These are phyloP conservation scores for Proctacanthus coquilletti DNA, from an alignment of 1,140 invertebrate species.

Conservation along the genomic window DNA sequence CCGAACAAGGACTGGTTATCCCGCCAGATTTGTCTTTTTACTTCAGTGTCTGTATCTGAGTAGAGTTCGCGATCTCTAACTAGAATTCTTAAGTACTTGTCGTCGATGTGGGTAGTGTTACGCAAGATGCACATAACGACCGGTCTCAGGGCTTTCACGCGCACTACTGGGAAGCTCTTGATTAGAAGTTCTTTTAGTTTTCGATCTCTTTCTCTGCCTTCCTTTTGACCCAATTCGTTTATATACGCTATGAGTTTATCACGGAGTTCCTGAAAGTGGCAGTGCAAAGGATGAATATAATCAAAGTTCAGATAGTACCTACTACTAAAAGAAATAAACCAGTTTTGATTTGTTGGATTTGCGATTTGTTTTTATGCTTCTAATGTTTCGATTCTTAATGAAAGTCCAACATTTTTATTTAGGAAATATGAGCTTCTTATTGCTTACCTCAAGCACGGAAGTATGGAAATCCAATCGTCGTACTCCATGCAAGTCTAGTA, in stretches of 20 bases:
- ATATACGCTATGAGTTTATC: slow-evolving; percentile 81
- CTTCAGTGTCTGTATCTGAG: slow-evolving; percentile 87
- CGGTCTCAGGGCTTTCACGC: slow-evolving; percentile 81
- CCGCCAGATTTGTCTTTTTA: slow-evolving; percentile 96
- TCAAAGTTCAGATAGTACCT: too few relatives aligned
- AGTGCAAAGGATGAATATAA: too few relatives aligned
- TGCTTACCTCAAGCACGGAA: slow-evolving; percentile 63
- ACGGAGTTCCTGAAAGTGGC: slow-evolving; percentile 44
- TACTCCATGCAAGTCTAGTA: slow-evolving; percentile 87
- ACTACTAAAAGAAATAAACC: too few relatives aligned
- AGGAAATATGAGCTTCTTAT: too few relatives aligned
- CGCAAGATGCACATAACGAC: slow-evolving; percentile 90
- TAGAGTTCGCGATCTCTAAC: slow-evolving; percentile 86
- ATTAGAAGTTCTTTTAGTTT: slow-evolving; percentile 80
- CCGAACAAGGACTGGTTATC: slow-evolving; percentile 94
- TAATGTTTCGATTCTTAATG: too few relatives aligned
- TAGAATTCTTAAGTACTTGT: slow-evolving; percentile 75
- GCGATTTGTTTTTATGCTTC: too few relatives aligned
- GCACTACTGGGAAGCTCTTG: slow-evolving; percentile 88
- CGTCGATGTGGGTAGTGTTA: slow-evolving; percentile 86
- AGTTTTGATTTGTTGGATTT: too few relatives aligned
- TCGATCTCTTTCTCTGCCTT: slow-evolving; percentile 60
- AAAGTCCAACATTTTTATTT: too few relatives aligned
- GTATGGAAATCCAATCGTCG: slow-evolving; percentile 85
- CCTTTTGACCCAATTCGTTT: slow-evolving; percentile 68